Evolutionary conservation across 2,113 vertebrate species (phyloP).

Genomic region (Toxotes jaculatrix): DNA sequence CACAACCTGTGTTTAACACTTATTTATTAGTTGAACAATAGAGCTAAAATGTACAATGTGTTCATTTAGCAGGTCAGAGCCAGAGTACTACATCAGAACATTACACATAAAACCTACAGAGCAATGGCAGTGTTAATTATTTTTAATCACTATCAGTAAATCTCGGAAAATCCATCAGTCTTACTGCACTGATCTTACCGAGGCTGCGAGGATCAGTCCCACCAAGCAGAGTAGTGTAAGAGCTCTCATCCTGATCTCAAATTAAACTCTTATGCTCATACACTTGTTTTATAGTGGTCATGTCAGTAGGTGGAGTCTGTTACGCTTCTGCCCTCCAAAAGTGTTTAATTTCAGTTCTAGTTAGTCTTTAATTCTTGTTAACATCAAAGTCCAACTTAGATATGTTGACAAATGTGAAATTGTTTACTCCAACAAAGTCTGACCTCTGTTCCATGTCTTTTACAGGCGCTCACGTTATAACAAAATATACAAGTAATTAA

Average conservation of each 20-base stretch:
- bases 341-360: not conserved
- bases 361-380: not conserved
- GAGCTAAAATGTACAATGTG: not conserved
- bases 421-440: too few species aligned
- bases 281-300: not conserved
- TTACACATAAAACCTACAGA: not conserved
- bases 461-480: too few species aligned
- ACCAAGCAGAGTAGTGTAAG: conserved; percentile 39
- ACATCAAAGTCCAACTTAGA: too few species aligned
- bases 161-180: not conserved
- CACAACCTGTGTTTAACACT: not conserved
- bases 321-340: too few species aligned
- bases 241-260: conserved; percentile 30
- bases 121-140: not conserved
- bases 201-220: conserved; percentile 7
- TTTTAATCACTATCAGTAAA: too few species aligned
- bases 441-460: too few species aligned
- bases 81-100: not conserved
- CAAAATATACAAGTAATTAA: too few species aligned
- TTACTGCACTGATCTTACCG: not conserved
- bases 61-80: not conserved
- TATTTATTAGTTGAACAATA: not conserved
- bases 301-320: conserved; percentile 5
- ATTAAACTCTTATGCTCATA: too few species aligned
- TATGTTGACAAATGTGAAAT: too few species aligned